Percentiles rank a stretch among this genome's conserved stretches.
These are phyloP conservation scores for Aegotheles bennettii DNA, from an alignment of 2,113 vertebrate species.

Conservation along the genomic window DNA sequence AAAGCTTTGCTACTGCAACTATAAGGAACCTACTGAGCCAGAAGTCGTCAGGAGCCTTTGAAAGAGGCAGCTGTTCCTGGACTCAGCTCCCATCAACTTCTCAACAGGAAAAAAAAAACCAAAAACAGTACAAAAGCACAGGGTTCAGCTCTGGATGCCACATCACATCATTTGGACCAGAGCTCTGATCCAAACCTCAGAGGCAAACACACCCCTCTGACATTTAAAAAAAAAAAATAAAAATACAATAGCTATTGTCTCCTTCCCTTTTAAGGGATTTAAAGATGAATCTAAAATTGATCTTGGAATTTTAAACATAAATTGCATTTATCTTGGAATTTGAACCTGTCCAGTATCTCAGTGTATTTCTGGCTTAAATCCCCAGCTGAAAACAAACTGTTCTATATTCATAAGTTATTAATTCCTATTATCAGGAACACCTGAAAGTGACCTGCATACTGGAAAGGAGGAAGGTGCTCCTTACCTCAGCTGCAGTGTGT, in stretches of 20 bases:
- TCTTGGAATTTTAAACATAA: no score
- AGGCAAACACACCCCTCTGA: not conserved
- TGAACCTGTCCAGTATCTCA: not conserved
- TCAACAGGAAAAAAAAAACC: not conserved
- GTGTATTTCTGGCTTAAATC: not conserved
- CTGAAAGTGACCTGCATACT: not conserved
- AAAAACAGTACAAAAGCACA: not conserved
- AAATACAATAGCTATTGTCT: no score
- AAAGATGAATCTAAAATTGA: no score
- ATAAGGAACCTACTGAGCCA: not conserved
- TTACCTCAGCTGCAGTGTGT: rapidly evolving
- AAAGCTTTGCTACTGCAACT: not conserved
- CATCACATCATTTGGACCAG: not conserved
- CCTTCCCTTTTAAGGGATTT: no score
- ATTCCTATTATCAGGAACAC: not conserved
- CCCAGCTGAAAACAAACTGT: not conserved
- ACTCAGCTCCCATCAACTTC: not conserved
- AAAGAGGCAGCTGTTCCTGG: not conserved
- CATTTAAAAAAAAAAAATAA: no score
- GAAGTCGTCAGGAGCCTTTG: not conserved
- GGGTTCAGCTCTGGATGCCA: not conserved
- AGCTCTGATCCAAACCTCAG: not conserved
- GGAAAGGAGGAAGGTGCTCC: not conserved
- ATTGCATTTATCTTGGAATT: not conserved
- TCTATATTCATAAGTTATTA: not conserved